Base-by-base conservation (phyloP, 2,113 vertebrate genomes). In the Clarias gariepinus region DNA sequence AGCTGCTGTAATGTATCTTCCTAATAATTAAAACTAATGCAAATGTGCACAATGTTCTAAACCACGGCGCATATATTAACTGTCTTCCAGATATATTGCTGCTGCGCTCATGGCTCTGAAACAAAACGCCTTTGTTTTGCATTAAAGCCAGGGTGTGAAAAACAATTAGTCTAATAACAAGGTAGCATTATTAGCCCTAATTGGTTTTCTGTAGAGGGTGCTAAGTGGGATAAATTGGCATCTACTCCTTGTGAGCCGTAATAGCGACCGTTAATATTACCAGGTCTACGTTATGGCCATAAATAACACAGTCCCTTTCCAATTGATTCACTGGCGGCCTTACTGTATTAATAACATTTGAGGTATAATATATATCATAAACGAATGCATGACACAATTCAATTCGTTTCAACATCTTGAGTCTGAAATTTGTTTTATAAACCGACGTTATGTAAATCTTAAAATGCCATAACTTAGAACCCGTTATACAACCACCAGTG, bases 11-110 rank as follows among this genome's bases (percentile, higher is more conserved):
- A 79, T 85, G 30, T 80, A 68, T 85, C 66, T 88, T 69, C n/a
- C 33, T 90, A 90, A 92, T 90, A 87, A 91, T 47, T 58, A 55
- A 61, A 15, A 41, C 88, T 87, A 84, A 89, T 91, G 80, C 83
- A 87, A 89, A 84, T 86, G 84, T 18, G 25, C 80, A n/a, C 79
- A 36, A 4, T 25, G 15, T 3, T 60, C 13, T 79, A 30, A 77
- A 33, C 84, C 52, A 68, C 33, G 71, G 33, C 57, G 33, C 18
- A 3, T 21, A 12, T 9, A 66, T 66, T 55, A 74, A 23, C 78
- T 60, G 55, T 36, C 57, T 60, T 12, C 0, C 11, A 60, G 30
- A 61, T 81, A 36, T 41, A 81, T 61, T 61, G 15, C 33, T 36
- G 9, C 10, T 0, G 28, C 33, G 7, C 21, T 61, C 5, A 1